Base-by-base conservation (phyloP, 2,888 invertebrate genomes). In the Patella depressa region DNA sequence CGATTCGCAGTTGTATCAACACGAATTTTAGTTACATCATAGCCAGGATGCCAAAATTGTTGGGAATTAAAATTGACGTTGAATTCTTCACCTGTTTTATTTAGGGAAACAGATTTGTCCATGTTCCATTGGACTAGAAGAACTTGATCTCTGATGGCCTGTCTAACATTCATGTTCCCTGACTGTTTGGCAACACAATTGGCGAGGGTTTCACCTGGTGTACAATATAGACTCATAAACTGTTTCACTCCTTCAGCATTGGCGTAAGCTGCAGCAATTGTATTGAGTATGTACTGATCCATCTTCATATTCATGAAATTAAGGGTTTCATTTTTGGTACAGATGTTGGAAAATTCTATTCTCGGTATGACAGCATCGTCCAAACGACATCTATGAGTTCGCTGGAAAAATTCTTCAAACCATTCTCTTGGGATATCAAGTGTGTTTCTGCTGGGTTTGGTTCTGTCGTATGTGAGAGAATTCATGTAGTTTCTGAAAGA, bases 391-490 rank as follows among this genome's bases (percentile, higher is more conserved):
- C 82, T 69, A 75, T 85, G 85, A 12, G 88, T 83, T 5, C 84
- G 83, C 81, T 92, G 91, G 85, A 90, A 92, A 77, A 89, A 92
- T 77, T 92, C 92, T 17, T 91, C 91, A 78, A 91, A 91, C 92
- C 92, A 92, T 12, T 86, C 86, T 69, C 86, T 83, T 3, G 92
- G 91, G 72, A 92, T 89, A 2, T 83, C 83, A 2, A 80, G 81
- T 54, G 85, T 85, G 71, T 84, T 83, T 17, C 81, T 80, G 19
- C 85, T 79, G 0, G 84, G 85, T 76, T 89, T 79, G 19, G 83
- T 81, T 11, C 84, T 82, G 34, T 59, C 73, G 65, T 83, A 82
- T 1, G 55, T 79, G 53, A 79, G 65, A 11, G 19, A 24, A 15
- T 75, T 75, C 53, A 80, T 24, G 80, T 87, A 91, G 11, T 80